A percentile compares a stretch with the other conserved stretches of the same genome.
phyloP scores from a whole-genome alignment of 37 sponge, comb jelly and placozoan species.

The Diacarnus erythraeanus region DNA sequence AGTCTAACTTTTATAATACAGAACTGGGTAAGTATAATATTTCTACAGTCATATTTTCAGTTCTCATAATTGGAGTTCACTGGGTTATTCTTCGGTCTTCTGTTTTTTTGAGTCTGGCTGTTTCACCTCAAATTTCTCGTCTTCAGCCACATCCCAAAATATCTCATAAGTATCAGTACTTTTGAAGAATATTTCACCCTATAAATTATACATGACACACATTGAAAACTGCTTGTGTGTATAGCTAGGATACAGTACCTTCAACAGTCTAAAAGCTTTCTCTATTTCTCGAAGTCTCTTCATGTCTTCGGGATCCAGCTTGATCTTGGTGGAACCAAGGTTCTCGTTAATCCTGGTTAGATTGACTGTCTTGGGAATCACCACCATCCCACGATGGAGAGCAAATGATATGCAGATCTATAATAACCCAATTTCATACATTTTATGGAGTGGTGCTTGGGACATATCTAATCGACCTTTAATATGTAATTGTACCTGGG shows the following conservation, averaged over 20 bases:
- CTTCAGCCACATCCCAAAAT: conserved; percentile 67
- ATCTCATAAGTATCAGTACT: conserved; percentile 13
- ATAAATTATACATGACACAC: too few species aligned
- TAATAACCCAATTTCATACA: not conserved
- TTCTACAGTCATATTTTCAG: too few species aligned
- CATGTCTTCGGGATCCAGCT: conserved; percentile 79
- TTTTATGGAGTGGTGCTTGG: not conserved
- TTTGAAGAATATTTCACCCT: conserved; percentile 13
- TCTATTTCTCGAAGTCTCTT: conserved; percentile 53
- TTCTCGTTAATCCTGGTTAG: conserved; percentile 71
- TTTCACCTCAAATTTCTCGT: conserved; percentile 41
- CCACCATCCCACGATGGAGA: conserved; percentile 67
- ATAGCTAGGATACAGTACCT: too few species aligned
- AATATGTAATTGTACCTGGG: too few species aligned
- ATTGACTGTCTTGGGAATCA: conserved; percentile 87
- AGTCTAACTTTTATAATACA: too few species aligned
- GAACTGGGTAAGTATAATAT: too few species aligned
- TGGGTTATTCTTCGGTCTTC: conserved; percentile 17
- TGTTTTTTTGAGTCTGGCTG: conserved; percentile 23
- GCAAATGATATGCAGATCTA: conserved; percentile 64
- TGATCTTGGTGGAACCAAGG: conserved; percentile 57
- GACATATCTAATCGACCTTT: not conserved
- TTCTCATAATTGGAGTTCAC: too few species aligned
- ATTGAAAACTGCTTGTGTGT: too few species aligned
- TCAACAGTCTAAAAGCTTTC: conserved; percentile 44